Evolutionary conservation across 37 sponge, comb jelly and placozoan genomes (phyloP), one percentile per base, ranked within the genome.

Genomic region (Petrosia ficiformis): DNA sequence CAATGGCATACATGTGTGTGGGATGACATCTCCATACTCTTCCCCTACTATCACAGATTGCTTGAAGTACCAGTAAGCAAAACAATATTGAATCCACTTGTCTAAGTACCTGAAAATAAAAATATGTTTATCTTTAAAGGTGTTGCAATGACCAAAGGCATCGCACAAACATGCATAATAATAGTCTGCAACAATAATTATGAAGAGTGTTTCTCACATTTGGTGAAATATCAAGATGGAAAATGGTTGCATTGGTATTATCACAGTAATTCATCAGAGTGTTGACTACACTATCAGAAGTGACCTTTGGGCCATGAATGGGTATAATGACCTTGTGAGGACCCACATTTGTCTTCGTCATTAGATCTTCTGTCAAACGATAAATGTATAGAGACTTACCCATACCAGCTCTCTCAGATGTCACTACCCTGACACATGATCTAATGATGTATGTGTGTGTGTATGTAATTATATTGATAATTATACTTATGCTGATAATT

Each of bases 301-400:
- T 80, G 26, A 89, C 73, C 10, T 35, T 70, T 42, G 84, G 80
- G 5, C 84, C 90, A 80, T 89, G 90, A 25, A 89, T 19, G 3
- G 90, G 78, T 35, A 84, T 42, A 8, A 67, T 42, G 26, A 19
- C 0, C 59, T 21, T 3, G 25, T 39, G 10, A 48, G 34, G 4
- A 3, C 29, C 30, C 28, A 38, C n/a, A 24, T 36, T 8, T 25
- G 4, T 57, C n/a, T 5, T 25, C 11, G 26, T n/a, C 37, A 57
- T 21, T 8, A 80, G 35, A 21, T 32, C 24, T 32, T 91, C 83
- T 24, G 70, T 78, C 70, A 86, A 44, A 36, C 82, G 42, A 8
- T 44, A 16, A 22, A 91, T 73, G 75, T 73, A 91, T 24, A 86
- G 65, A 21, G 87, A 74, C 74, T 91, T 91, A 3, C 92, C 92